A percentile compares a stretch with the other conserved stretches of the same genome.
These are phyloP conservation scores for Ceratosolen fusciceps DNA, from an alignment of 1,140 invertebrate species.

Conservation along the genomic window DNA sequence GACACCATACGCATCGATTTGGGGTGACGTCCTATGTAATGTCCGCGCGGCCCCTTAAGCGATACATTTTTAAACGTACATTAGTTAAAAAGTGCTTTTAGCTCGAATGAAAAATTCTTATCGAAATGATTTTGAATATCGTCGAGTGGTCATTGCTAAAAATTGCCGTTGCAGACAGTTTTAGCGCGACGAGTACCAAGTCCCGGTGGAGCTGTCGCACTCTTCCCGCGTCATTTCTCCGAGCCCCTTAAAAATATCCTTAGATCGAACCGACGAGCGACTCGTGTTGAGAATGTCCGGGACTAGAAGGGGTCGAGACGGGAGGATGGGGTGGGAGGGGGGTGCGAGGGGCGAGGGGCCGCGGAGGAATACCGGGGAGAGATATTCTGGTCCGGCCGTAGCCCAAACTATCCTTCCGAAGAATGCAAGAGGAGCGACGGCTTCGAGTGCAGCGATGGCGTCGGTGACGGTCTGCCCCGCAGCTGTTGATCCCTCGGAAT, in stretches of 20 bases:
- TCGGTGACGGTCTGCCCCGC: conserved; percentile 57
- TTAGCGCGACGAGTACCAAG: not conserved
- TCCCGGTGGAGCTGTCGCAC: not conserved
- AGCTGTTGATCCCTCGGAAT: conserved; percentile 62
- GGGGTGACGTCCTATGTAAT: too few species aligned
- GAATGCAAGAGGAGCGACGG: conserved; percentile 67
- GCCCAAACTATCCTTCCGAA: conserved; percentile 59
- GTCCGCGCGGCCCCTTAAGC: too few species aligned
- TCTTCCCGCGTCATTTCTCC: not conserved
- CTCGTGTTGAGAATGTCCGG: not conserved
- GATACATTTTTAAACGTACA: too few species aligned
- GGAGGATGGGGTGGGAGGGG: conserved; percentile 12
- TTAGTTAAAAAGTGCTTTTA: too few species aligned
- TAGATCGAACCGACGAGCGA: not conserved
- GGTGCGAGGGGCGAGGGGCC: conserved; percentile 6
- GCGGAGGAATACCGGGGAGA: conserved; percentile 29
- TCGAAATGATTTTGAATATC: too few species aligned
- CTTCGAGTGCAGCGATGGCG: conserved; percentile 50
- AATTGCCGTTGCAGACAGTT: not conserved
- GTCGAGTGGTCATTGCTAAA: too few species aligned
- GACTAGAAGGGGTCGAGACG: not conserved
- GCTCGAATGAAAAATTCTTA: too few species aligned
- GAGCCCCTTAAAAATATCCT: not conserved
- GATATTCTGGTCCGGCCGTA: conserved; percentile 53
- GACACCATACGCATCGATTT: too few species aligned